Conservation (phyloP, 2,888 invertebrate species). For the Colostygia pectinataria region DNA sequence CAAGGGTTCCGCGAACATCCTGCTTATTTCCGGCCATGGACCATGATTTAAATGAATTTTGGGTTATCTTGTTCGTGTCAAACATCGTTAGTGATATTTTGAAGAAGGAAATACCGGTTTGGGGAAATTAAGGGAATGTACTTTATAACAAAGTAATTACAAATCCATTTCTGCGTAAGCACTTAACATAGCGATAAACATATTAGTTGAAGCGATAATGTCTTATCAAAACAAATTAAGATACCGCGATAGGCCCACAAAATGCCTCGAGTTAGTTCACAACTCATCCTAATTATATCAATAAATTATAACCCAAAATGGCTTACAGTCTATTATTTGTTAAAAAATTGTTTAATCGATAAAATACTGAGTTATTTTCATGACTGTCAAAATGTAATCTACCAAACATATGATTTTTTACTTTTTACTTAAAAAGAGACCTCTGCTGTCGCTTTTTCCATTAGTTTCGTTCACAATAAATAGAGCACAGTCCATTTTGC, state of each 20-base stretch:
- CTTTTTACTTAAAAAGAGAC: too few species aligned
- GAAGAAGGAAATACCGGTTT: not conserved
- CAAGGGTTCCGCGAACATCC: conserved; percentile 6
- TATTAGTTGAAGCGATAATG: conserved; percentile 43
- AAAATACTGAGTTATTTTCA: not conserved
- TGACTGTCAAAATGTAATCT: too few species aligned
- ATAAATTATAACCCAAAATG: not conserved
- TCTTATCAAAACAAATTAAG: conserved; percentile 49
- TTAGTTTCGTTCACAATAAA: conserved; percentile 22
- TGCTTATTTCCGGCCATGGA: conserved; percentile 9
- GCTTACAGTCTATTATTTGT: not conserved
- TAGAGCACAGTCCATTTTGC: conserved; percentile 23
- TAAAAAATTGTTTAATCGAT: not conserved
- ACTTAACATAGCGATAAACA: conserved; percentile 6
- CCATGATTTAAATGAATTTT: conserved; percentile 15
- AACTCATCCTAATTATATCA: conserved; percentile 25
- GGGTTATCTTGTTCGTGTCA: not conserved
- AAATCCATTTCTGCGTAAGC: not conserved
- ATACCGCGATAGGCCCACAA: conserved; percentile 39
- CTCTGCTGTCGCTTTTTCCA: conserved; percentile 1
- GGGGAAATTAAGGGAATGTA: not conserved
- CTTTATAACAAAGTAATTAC: not conserved
- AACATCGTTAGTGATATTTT: conserved; percentile 2
- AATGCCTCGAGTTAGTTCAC: conserved; percentile 43
- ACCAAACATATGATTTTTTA: too few species aligned